A percentile compares a stretch with the other conserved stretches of the same genome.
These are phyloP conservation scores for Delichon dasypus DNA, from an alignment of 2,797 vertebrate genomes.

Conservation along the genomic window DNA sequence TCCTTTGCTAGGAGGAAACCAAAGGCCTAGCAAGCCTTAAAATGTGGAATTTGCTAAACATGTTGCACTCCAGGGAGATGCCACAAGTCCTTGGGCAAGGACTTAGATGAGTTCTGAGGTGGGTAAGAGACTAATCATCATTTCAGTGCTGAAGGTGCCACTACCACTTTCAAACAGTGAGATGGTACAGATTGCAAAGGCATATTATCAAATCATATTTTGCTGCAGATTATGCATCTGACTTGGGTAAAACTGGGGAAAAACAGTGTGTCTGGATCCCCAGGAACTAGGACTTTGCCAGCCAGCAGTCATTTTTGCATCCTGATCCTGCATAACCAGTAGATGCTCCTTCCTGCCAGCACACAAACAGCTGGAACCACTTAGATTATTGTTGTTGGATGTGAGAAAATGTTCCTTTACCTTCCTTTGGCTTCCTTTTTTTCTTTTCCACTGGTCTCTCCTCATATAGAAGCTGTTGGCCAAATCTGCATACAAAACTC, in stretches of 20 bases:
- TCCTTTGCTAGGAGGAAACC: neutral
- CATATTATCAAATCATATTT: neutral
- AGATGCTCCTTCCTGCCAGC: neutral
- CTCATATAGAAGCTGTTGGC: neutral
- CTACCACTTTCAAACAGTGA: neutral
- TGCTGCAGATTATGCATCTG: neutral
- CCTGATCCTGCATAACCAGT: neutral
- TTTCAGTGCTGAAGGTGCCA: neutral
- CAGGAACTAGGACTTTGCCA: neutral
- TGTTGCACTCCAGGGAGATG: neutral
- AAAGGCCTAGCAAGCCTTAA: neutral
- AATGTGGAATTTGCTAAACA: neutral
- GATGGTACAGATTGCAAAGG: neutral
- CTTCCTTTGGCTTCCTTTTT: neutral
- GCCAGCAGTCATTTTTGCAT: neutral
- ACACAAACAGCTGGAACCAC: neutral
- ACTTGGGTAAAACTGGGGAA: neutral
- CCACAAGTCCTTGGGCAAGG: neutral
- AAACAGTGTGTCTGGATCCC: neutral
- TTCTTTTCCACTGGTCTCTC: neutral
- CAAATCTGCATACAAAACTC: neutral
- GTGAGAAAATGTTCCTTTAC: slow-evolving; percentile 14
- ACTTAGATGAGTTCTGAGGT: neutral
- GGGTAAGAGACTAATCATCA: neutral
- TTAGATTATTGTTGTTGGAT: neutral